phyloP scores from a whole-genome alignment of 2,113 vertebrate species.

The Osmerus mordax region DNA sequence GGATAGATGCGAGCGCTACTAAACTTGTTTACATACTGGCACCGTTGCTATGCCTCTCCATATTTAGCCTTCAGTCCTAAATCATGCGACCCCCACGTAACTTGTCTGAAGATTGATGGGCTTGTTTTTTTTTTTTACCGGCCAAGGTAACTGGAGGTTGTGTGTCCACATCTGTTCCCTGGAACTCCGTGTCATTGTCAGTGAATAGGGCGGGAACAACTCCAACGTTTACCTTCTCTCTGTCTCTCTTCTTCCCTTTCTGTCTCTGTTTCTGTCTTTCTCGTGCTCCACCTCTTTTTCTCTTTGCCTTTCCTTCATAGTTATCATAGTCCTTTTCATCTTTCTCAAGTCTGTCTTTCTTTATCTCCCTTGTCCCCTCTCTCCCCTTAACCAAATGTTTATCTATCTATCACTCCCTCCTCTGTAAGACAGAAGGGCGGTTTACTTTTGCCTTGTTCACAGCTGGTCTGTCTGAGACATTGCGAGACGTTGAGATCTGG shows the following conservation, averaged over 20 bases:
- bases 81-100: slow-evolving; percentile 1
- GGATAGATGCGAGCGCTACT: background rate
- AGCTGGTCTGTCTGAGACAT: slow-evolving; percentile 40
- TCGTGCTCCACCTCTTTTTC: background rate
- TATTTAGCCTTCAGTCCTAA: background rate
- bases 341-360: slow-evolving; percentile 13
- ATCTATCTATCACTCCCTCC: slow-evolving; percentile 9
- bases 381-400: too few relatives aligned
- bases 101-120: slow-evolving; percentile 48
- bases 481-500: slow-evolving; percentile 43
- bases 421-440: slow-evolving; percentile 18
- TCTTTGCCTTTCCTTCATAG: background rate
- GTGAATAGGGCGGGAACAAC: slow-evolving; percentile 24
- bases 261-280: background rate
- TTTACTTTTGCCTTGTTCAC: slow-evolving; percentile 21
- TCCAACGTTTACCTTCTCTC: background rate
- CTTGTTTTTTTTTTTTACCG: slow-evolving; percentile 51
- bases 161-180: slow-evolving; percentile 56
- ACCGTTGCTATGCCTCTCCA: background rate
- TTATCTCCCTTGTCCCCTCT: background rate
- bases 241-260: background rate
- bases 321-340: background rate
- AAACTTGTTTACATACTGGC: background rate
- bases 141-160: slow-evolving; percentile 61
- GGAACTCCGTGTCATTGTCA: slow-evolving; percentile 47